Base-by-base conservation (phyloP, 2,888 invertebrate species). In the Miltochrista miniata region DNA sequence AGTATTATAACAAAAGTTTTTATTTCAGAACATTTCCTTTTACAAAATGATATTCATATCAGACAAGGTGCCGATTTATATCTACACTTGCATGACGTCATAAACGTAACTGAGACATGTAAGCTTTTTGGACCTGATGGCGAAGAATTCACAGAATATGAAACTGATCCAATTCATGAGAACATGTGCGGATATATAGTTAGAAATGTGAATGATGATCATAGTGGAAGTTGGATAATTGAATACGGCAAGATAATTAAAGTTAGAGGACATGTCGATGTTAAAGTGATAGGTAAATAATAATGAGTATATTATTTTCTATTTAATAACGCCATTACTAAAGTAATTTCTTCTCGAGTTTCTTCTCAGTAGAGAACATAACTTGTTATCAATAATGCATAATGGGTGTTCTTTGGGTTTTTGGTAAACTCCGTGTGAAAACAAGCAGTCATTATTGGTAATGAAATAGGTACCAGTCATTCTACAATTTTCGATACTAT, bases 221-320 rank as follows among this genome's bases (percentile, higher is more conserved):
- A 82, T 15, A 59, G 48, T 48, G 89, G 90, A 44, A 48, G 44
- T 12, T 90, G 88, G 87, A 56, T 67, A 34, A 87, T 90, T 42
- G 57, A 63, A 1, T 86, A 77, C 54, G 87, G 84, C 53, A 57
- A 64, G n/a, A 61, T 46, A 51, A 78, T 80, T 1, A 59, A 61
- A 30, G 79, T 81, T 51, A 76, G 59, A 66, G 84, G 84, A 1
- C 49, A 56, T 12, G 66, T 83, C 49, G 35, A 61, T 15, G 77
- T 88, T 2, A 62, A 49, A 42, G 79, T 87, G 14, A 59, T 64
- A 56, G 83, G 85, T 87, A 81, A 83, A 12, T 35, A 42, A 9
- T n/a, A 10, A 4, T 7, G 35, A 24, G 1, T 13, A 29, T 29
- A 45, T 30, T 24, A 24, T 43, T 18, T 13, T 18, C 7, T 11